Conservation (phyloP, 2,113 vertebrate genomes). For the Potamarius usumacintae region DNA sequence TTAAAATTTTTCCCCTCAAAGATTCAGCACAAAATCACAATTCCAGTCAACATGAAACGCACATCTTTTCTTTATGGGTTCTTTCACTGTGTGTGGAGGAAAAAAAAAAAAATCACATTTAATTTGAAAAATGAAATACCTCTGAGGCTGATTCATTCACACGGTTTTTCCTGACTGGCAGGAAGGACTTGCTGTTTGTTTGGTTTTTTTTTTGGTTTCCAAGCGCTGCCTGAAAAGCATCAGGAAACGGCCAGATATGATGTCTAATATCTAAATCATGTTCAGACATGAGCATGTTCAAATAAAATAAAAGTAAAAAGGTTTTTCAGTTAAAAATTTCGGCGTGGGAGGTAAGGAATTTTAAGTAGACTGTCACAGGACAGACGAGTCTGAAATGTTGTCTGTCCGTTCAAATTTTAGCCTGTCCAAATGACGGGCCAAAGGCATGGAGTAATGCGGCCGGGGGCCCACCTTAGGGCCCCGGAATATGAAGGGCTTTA, state of each 20-base stretch:
- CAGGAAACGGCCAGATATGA: background rate
- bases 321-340: too few species aligned
- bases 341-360: too few species aligned
- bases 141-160: background rate
- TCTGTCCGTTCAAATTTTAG: too few species aligned
- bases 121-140: constrained; percentile 1
- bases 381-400: too few species aligned
- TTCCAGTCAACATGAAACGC: constrained; percentile 30
- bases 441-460: too few species aligned
- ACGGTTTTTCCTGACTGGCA: background rate
- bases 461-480: too few species aligned
- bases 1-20: constrained; percentile 43
- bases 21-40: constrained; percentile 31
- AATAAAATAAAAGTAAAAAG: background rate
- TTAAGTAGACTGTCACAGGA: too few species aligned
- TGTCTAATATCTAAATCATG: background rate
- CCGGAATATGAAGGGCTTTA: too few species aligned
- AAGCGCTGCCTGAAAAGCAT: background rate
- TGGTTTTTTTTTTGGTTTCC: too few species aligned
- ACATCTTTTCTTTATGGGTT: constrained; percentile 32
- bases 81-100: background rate
- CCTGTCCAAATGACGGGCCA: too few species aligned
- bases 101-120: constrained; percentile 5
- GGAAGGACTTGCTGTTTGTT: background rate
- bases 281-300: background rate